Evolutionary conservation across 2,797 vertebrate species (phyloP).

Genomic region (Limnodromus scolopaceus): DNA sequence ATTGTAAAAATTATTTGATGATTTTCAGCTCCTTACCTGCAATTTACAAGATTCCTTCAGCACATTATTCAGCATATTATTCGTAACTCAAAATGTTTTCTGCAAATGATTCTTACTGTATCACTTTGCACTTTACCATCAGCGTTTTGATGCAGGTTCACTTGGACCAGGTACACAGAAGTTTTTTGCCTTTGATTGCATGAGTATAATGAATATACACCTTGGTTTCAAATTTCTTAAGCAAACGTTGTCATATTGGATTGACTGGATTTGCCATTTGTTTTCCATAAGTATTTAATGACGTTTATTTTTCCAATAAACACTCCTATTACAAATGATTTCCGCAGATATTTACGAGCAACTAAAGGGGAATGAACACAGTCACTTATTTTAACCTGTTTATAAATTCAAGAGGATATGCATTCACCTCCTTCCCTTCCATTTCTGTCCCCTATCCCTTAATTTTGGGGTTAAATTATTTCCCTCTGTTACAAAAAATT

Average conservation of each 20-base stretch:
- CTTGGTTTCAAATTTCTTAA: background rate
- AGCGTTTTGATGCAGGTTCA: background rate
- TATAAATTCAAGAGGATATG: background rate
- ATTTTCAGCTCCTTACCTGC: background rate
- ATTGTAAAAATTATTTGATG: background rate
- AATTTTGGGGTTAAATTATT: background rate
- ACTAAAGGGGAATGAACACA: background rate
- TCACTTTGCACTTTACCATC: background rate
- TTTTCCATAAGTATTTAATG: background rate
- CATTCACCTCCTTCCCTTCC: background rate
- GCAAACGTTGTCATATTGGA: background rate
- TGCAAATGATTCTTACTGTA: background rate
- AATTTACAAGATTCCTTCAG: background rate
- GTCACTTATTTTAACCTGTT: background rate
- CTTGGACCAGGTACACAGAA: background rate
- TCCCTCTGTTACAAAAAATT: background rate
- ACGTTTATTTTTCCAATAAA: constrained; percentile 40
- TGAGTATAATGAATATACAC: background rate
- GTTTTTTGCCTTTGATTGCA: background rate
- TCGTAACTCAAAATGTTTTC: background rate
- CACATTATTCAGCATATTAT: background rate
- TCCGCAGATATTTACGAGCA: constrained; percentile 18
- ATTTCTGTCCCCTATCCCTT: background rate
- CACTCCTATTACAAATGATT: background rate
- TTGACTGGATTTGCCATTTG: constrained; percentile 12